Evolutionary conservation across 2,888 invertebrate genomes (phyloP), one percentile per base, ranked within the genome.

Genomic region (Tryphoninae sp.): DNA sequence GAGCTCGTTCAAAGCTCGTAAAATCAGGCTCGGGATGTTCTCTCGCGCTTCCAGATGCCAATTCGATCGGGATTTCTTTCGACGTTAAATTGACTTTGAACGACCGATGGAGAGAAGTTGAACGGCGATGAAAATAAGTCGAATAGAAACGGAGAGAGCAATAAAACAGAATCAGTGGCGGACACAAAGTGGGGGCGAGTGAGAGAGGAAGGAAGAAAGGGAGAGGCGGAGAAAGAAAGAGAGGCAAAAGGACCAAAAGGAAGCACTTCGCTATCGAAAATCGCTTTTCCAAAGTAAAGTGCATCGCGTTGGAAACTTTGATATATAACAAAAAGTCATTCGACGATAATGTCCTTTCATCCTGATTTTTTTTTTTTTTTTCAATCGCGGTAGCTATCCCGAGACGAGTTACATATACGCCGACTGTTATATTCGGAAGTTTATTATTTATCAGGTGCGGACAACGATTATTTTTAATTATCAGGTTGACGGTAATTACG

Each of bases 391-490:
- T 79, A 72, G 81, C 67, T 42, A 58, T 8, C 49, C 33, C 53
- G 19, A 40, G 42, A 76, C 23, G n/a, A 53, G 13, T 64, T 74
- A 45, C 2, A 64, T 11, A 23, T 55, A 61, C 59, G 19, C 9
- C 26, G 2, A 16, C 49, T 13, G 19, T 67, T 59, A 4, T 59
- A 59, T 68, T 75, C 71, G 51, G 33, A 40, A 75, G 75, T 78
- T 58, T 81, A 67, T 81, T 81, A 67, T 81, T 81, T 78, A 81
- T 81, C 81, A 78, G 78, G 81, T 81, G 81, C 68, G 76, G 72
- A 79, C 55, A 75, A 76, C 72, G 82, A 82, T 82, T 76, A 79
- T 67, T 79, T 82, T 82, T 82, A 79, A 82, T 82, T 79, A 82
- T 51, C 42, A 49, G 40, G 13, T 58, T 68, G 82, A 79, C 76